A percentile compares a stretch with the other conserved stretches of the same genome.
These are phyloP conservation scores for Scaptomyza polygonia DNA, from an alignment of 2,888 invertebrate genomes.

Conservation along the genomic window DNA sequence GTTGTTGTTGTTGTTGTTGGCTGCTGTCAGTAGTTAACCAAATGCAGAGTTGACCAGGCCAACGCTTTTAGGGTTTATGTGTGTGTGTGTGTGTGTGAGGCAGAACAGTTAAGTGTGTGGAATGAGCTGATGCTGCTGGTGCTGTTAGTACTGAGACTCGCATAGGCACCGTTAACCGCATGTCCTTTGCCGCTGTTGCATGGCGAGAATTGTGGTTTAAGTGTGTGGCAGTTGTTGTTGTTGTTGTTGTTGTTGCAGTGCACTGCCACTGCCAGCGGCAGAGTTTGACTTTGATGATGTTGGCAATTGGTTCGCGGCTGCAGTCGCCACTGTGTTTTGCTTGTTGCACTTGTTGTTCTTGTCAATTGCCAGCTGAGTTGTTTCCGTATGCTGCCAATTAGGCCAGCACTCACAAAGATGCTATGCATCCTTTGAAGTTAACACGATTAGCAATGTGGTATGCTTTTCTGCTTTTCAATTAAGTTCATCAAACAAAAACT, in stretches of 20 bases:
- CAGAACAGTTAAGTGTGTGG: background rate
- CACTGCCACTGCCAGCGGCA: constrained; percentile 15
- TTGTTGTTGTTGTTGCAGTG: too few species aligned
- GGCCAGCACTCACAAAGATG: constrained; percentile 5
- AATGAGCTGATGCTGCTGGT: background rate
- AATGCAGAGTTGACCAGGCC: constrained; percentile 70
- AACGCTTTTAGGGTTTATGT: constrained; percentile 50
- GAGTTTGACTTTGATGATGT: constrained; percentile 64
- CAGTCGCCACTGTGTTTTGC: constrained; percentile 5
- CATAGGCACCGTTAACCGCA: constrained; percentile 53
- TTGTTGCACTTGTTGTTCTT: constrained; percentile 6
- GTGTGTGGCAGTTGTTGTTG: constrained; percentile 24
- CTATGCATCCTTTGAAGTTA: constrained; percentile 11
- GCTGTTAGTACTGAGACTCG: constrained; percentile 23
- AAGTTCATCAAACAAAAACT: too few species aligned
- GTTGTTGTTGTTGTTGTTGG: too few species aligned
- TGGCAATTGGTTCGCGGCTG: constrained; percentile 54
- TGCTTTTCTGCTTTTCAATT: background rate
- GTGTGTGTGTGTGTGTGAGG: constrained; percentile 14
- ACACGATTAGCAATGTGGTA: background rate
- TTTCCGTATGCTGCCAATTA: constrained; percentile 36
- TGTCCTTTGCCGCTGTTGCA: constrained; percentile 52
- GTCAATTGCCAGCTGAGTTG: constrained; percentile 39
- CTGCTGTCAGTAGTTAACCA: constrained; percentile 68
- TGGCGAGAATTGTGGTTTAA: constrained; percentile 59